Base-by-base conservation (phyloP, 2,113 vertebrate species). In the Rhombomys opimus region DNA sequence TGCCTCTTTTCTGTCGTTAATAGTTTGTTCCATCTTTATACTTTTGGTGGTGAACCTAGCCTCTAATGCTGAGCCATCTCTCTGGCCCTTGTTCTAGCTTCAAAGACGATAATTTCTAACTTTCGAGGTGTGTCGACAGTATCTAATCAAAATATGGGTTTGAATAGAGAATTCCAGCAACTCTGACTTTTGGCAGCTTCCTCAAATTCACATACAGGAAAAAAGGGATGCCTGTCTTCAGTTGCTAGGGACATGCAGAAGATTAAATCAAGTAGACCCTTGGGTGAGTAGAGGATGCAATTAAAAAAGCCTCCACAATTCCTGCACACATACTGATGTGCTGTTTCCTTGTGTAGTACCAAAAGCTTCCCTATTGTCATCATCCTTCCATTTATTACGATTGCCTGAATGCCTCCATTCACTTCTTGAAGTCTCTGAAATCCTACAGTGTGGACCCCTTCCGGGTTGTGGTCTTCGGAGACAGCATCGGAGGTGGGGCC, bases 381-480 rank as follows among this genome's bases (percentile, higher is more conserved):
- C 98, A 97, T 50, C 98, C 98, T 20, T 35, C 95, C 32, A 96
- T 97, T 93, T 95, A 98, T 52, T 96, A 98, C 1, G 99, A 98
- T 35, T 99, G 99, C 11, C 96, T 99, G 80, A 93, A 98, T 10
- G 98, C 98, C 46, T 97, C 98, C 13, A 50, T 97, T 91, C 98
- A 99, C 97, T 99, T 99, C 80, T 97, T 99, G 97, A 99, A 98
- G 90, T 97, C 96, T 35, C 98, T 99, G 0, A 92, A 98, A 32
- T 97, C 98, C 8, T 99, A 99, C 0, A 97, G 98, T 0, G 99
- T 73, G 22, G 80, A 92, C 13, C 54, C 54, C 13, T 63, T 54
- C 41, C 18, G 22, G 65, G 65, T 91, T 13, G n/a, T 92, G 67
- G 0, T 35, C 27, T 73, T 67, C 1, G 57, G 52, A 61, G 90